These are phyloP conservation scores for Chesias legatella DNA, from an alignment of 2,888 invertebrate genomes.

Conservation along the genomic window DNA sequence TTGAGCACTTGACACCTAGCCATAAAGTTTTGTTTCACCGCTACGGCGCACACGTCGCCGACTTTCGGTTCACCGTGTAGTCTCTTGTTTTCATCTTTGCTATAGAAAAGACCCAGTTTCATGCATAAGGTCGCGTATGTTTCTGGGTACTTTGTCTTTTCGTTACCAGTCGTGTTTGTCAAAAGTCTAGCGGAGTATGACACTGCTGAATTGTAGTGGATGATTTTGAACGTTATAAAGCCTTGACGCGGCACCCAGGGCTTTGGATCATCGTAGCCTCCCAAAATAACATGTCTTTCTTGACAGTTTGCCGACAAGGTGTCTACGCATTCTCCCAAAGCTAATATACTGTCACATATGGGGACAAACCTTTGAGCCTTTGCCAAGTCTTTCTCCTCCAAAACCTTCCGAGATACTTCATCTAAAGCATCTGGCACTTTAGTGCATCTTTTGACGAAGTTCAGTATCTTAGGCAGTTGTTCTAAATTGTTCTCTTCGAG, in stretches of 20 bases:
- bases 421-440: constrained; percentile 55
- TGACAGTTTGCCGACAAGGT: constrained; percentile 70
- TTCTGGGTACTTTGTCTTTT: constrained; percentile 49
- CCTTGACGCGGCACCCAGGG: constrained; percentile 77
- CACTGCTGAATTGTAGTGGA: constrained; percentile 80
- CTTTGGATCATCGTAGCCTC: constrained; percentile 74
- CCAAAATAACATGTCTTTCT: constrained; percentile 82
- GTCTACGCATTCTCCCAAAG: constrained; percentile 83
- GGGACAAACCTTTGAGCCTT: constrained; percentile 63
- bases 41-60: constrained; percentile 81
- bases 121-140: constrained; percentile 52
- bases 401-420: constrained; percentile 49
- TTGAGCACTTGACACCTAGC: constrained; percentile 79
- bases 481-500: constrained; percentile 80
- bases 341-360: constrained; percentile 82
- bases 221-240: constrained; percentile 78
- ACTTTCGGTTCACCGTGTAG: constrained; percentile 62
- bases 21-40: constrained; percentile 66
- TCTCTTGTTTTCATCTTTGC: constrained; percentile 52
- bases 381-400: constrained; percentile 56
- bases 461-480: constrained; percentile 81
- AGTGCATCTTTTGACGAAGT: constrained; percentile 76
- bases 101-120: constrained; percentile 62
- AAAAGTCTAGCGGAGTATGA: constrained; percentile 81
- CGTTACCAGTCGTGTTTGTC: constrained; percentile 36